A percentile compares a stretch with the other conserved stretches of the same genome.
These are phyloP conservation scores for Melanotaenia maccullochi DNA, from an alignment of 2,797 vertebrate genomes.

Conservation along the genomic window DNA sequence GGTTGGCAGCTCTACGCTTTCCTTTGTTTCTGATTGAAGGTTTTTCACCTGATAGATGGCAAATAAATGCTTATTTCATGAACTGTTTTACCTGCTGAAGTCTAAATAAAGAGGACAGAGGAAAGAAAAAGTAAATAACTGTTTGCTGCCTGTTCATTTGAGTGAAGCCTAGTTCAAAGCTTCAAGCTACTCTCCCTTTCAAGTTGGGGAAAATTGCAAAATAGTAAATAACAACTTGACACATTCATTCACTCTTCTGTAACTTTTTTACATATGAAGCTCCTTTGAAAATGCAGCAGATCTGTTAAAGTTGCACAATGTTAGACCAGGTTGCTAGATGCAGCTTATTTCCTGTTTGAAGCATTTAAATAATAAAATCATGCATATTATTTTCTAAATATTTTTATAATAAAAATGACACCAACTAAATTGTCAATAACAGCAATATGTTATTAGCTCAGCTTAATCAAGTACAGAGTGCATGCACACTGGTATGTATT, in stretches of 20 bases:
- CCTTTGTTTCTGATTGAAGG: too few species aligned
- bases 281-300: background rate
- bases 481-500: background rate
- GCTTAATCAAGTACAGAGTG: background rate
- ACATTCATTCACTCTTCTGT: background rate
- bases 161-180: too few species aligned
- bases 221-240: too few species aligned
- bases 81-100: too few species aligned
- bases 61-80: too few species aligned
- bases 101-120: too few species aligned
- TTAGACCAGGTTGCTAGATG: background rate
- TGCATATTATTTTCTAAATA: background rate
- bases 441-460: background rate
- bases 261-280: background rate
- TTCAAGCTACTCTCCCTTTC: too few species aligned
- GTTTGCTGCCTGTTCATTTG: too few species aligned
- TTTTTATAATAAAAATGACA: background rate
- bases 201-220: too few species aligned
- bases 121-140: too few species aligned
- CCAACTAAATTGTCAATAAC: background rate
- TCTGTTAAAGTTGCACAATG: background rate
- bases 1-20: too few species aligned
- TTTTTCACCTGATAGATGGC: too few species aligned
- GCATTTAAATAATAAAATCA: background rate
- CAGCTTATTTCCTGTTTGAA: background rate